phyloP scores from a whole-genome alignment of 2,888 invertebrate genomes.

The Parnassius glacialis region DNA sequence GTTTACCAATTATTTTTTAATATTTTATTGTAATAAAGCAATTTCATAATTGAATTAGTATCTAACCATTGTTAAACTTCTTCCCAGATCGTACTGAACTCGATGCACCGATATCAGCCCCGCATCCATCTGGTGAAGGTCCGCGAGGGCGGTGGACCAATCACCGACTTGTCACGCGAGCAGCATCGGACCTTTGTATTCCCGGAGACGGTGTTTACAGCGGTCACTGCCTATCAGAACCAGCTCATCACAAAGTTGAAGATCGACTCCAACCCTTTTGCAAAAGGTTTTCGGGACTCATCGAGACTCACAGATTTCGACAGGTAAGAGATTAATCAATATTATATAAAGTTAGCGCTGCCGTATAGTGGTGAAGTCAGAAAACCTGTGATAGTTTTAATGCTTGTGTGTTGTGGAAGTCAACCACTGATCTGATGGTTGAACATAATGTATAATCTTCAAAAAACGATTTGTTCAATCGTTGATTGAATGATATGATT shows the following conservation, averaged over 20 bases:
- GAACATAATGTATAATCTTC: no score
- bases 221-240: slow-evolving; percentile 99
- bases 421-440: no score
- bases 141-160: slow-evolving; percentile 83
- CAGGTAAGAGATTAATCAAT: slow-evolving; percentile 76
- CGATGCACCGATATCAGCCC: slow-evolving; percentile 99
- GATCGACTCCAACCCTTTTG: slow-evolving; percentile 99
- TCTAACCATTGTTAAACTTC: slow-evolving; percentile 6
- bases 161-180: slow-evolving; percentile 93
- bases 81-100: slow-evolving; percentile 97
- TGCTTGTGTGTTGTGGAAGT: no score
- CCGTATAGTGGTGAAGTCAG: no score
- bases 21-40: no score
- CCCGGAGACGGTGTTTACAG: slow-evolving; percentile 98
- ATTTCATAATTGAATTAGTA: background rate
- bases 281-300: slow-evolving; percentile 98
- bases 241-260: slow-evolving; percentile 99
- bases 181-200: slow-evolving; percentile 97
- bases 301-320: slow-evolving; percentile 96
- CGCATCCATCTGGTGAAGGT: slow-evolving; percentile 96
- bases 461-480: no score
- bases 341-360: no score
- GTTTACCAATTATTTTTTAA: no score
- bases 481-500: no score
- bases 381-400: no score